Percentiles rank a stretch among this genome's conserved stretches.
Evolutionary conservation across 1,140 invertebrate species (phyloP).

Genomic region (Drosophila pectinifera): DNA sequence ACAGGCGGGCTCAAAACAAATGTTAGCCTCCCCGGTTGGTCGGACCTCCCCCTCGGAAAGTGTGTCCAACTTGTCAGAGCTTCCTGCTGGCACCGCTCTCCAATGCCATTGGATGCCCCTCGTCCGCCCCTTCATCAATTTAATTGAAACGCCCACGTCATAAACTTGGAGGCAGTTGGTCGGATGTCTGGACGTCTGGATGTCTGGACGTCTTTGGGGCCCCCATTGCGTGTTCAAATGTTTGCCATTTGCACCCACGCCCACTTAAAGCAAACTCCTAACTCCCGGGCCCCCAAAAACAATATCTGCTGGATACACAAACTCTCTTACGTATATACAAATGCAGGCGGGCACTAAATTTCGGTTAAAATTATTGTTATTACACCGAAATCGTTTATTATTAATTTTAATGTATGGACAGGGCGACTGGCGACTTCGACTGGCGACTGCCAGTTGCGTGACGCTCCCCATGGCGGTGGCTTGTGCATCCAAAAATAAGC

Average conservation of each 20-base stretch:
- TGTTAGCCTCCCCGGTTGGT: constrained; percentile 15
- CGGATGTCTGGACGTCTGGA: constrained; percentile 32
- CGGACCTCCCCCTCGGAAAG: constrained; percentile 8
- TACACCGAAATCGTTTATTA: constrained; percentile 82
- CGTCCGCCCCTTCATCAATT: constrained; percentile 53
- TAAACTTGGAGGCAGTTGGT: constrained; percentile 68
- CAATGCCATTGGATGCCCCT: constrained; percentile 7
- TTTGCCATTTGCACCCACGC: constrained; percentile 81
- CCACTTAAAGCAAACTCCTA: constrained; percentile 56
- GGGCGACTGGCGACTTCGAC: constrained; percentile 14
- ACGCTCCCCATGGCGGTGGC: constrained; percentile 51
- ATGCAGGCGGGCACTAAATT: constrained; percentile 74
- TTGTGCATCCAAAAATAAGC: constrained; percentile 66
- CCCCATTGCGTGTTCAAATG: constrained; percentile 79
- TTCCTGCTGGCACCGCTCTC: constrained; percentile 61
- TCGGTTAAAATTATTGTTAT: constrained; percentile 81
- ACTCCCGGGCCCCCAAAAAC: constrained; percentile 41
- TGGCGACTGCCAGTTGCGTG: constrained; percentile 50
- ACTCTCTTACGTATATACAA: neutral
- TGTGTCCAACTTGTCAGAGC: constrained; percentile 59
- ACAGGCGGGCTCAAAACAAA: constrained; percentile 71
- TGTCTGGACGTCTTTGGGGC: constrained; percentile 25
- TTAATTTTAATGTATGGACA: constrained; percentile 80
- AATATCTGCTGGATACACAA: constrained; percentile 29
- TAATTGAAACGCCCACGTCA: constrained; percentile 82